Base-by-base conservation (phyloP, 2,113 vertebrate species). In the Oreocharis arfaki region DNA sequence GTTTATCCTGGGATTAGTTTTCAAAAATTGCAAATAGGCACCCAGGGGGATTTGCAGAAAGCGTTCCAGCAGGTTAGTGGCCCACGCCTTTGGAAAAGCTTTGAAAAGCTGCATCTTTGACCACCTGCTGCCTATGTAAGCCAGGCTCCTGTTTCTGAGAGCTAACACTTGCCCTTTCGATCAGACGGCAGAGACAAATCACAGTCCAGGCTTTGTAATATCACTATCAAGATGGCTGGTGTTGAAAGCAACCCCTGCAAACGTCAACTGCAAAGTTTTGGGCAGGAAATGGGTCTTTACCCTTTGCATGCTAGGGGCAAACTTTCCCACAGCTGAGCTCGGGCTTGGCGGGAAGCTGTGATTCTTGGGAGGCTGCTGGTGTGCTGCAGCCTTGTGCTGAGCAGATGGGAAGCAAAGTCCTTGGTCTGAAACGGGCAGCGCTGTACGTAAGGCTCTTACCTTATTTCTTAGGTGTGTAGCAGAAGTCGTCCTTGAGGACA, bases 281-380 rank as follows among this genome's bases (percentile, higher is more conserved):
- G 80, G 76, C 86, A 90, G 93, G 95, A 96, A 96, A 81, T 89
- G 44, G 76, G 76, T 67, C 86, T 96, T 81, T 84, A 94, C 95
- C 73, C 73, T 77, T 53, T 55, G 69, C 64, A 14, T 92, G 28
- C 92, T 81, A 53, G 83, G 95, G 87, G 79, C 68, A 90, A 68
- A 84, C 79, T 90, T 96, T 96, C 93, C 90, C 85, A 84, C 69
- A 95, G 85, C 76, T 77, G 79, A 78, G 92, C 35, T 71, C 19
- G 7, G 89, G 71, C 75, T 80, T 83, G 81, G 68, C 2, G 3
- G 85, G 92, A 59, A 63, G 63, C 39, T 87, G 74, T 70, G 47
- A 35, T 70, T 96, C 74, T 82, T 89, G 67, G 53, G 91, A 95
- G 61, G 50, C 79, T 86, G 65, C 74, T 95, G 77, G 14, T 87